phyloP scores from a whole-genome alignment of 2,888 invertebrate genomes.

The Maniola hyperantus region DNA sequence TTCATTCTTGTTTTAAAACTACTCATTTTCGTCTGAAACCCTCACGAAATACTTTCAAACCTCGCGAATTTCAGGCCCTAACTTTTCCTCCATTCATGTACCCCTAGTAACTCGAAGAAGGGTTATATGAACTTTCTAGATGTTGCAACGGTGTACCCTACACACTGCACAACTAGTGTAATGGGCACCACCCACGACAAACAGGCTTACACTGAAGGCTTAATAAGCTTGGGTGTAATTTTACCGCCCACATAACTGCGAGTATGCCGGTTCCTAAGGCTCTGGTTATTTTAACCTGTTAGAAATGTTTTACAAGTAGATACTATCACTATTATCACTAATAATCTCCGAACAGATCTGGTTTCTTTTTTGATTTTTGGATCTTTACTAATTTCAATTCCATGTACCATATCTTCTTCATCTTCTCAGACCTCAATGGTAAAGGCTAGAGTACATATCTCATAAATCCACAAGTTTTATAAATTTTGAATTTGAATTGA shows the following conservation, averaged over 20 bases:
- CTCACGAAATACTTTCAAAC: no score
- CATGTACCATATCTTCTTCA: no score
- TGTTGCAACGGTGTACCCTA: constrained; percentile 65
- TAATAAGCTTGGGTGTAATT: constrained; percentile 24
- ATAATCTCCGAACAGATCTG: background rate
- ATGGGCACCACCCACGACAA: constrained; percentile 60
- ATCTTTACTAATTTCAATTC: background rate
- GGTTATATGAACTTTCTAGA: constrained; percentile 36
- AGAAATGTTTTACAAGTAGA: constrained; percentile 9
- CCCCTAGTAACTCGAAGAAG: constrained; percentile 20
- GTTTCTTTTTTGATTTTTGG: background rate
- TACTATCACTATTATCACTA: background rate
- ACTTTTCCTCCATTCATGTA: no score
- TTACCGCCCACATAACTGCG: constrained; percentile 25
- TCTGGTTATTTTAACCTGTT: constrained; percentile 10
- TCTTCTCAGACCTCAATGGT: no score
- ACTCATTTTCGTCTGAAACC: no score
- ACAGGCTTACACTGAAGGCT: constrained; percentile 43
- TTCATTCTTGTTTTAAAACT: constrained; percentile 39
- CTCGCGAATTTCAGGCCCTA: no score
- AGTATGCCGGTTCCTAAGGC: background rate
- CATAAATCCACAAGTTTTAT: no score
- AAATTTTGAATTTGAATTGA: no score
- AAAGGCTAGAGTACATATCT: no score
- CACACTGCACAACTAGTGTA: constrained; percentile 45